Evolutionary conservation across 2,113 vertebrate genomes (phyloP), one percentile per base, ranked within the genome.

Genomic region (Bubo scandiacus): DNA sequence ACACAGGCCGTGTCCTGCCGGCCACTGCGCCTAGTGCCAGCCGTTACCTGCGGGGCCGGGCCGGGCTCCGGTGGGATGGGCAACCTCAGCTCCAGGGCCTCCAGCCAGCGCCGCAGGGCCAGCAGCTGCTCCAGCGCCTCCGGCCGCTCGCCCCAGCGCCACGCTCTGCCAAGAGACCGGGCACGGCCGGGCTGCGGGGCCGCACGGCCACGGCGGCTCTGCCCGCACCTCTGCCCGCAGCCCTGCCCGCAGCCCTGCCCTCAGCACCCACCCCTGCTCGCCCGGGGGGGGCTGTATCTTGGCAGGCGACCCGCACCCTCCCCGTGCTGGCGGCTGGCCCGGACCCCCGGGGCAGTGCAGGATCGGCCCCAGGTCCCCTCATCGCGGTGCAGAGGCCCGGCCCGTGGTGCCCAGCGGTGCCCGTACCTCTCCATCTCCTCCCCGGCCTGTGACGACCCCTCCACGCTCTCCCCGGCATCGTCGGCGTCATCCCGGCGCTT

Each of bases 71-170:
- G 97, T 51, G 89, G 61, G 23, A 91, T 42, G 7, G 97, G 98
- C 18, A 98, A 90, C 95, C 94, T 98, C 98, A 97, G 98, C 98
- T 99, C 98, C 97, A 98, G 91, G 10, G 92, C 90, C 11, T 97
- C 98, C 94, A 99, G 98, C 98, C 99, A 99, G 91, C 97, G 96
- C 86, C 98, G 97, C 94, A 99, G 97, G 12, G 98, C 98, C 82
- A 96, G 91, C 96, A 99, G 98, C 94, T 98, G 98, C 94, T 98
- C 97, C 27, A 97, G 98, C 93, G 98, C 98, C 82, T 98, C 99
- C 94, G 92, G 96, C 61, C 98, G 65, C 65, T 98, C 97, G 1
- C 23, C 42, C 6, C 5, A 34, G 59, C 12, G 62, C 34, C 62
- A 12, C 29, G 20, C 52, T 14, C 97, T 96, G 81, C 5, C 17